Evolutionary conservation across 2,113 vertebrate genomes (phyloP), one percentile per base, ranked within the genome.

Genomic region (Oceanodroma tethys): DNA sequence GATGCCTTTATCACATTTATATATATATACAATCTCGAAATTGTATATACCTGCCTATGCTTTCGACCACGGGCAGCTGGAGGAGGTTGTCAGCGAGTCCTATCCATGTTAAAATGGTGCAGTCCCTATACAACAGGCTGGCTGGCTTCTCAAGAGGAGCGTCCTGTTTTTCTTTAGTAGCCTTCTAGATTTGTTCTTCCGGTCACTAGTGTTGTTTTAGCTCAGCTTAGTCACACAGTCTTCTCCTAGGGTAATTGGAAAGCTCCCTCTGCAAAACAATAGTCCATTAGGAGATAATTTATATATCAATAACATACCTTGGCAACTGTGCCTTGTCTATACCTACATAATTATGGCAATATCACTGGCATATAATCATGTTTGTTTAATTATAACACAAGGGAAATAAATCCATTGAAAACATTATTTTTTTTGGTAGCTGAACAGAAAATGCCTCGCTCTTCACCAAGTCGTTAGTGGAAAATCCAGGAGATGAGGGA

Each of bases 351-450:
- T 68, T 75, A 82, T 9, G 14, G 40, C 18, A 60, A 25, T 72
- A 68, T 80, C 23, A 36, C 40, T 43, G 36, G 29, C 43, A 48
- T 16, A 40, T 86, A 79, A 56, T 60, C 23, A 67, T 3, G 3
- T 43, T 75, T 90, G 47, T 60, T 92, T 65, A 68, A 92, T 79
- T 90, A 30, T 47, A 84, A 68, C 36, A 47, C 36, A 67, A 58
- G 34, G 73, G 50, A 72, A 93, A 81, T 65, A 97, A 94, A 96
- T 65, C 60, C 20, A 83, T 56, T 81, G 52, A 81, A 95, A 97
- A 85, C 22, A 56, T 88, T 88, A n/a, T 21, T 29, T n/a, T 47
- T 73, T 80, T 75, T 79, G 22, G 43, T 60, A 93, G 66, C 40
- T 94, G 82, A 95, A 92, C 34, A 76, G 19, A 93, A 95, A 97